Evolutionary conservation across 2,888 invertebrate species (phyloP).

Genomic region (Agrilus cyanescens): DNA sequence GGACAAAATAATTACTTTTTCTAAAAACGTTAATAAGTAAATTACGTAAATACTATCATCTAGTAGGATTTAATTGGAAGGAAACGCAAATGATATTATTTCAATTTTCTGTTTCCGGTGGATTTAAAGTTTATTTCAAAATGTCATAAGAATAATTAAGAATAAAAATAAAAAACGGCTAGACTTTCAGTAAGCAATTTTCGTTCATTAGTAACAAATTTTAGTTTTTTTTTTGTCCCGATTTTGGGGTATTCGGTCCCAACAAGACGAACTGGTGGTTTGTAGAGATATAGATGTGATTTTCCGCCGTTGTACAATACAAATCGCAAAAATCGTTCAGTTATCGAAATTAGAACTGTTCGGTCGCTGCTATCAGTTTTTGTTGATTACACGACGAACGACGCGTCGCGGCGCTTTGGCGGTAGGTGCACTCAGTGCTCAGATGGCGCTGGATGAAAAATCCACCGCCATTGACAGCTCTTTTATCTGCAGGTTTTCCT

Average conservation of each 20-base stretch:
- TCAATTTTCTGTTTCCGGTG: too few relatives aligned
- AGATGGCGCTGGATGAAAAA: constrained; percentile 38
- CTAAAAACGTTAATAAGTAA: too few relatives aligned
- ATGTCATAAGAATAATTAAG: too few relatives aligned
- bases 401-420: too few relatives aligned
- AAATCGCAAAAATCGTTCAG: constrained; percentile 24
- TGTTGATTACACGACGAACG: constrained; percentile 31
- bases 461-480: constrained; percentile 36
- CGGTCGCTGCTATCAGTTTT: constrained; percentile 35
- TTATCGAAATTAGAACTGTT: too few relatives aligned
- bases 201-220: constrained; percentile 1
- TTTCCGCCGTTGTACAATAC: constrained; percentile 1
- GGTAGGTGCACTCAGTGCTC: constrained; percentile 26
- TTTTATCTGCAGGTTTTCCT: constrained; percentile 37
- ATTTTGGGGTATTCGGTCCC: neutral
- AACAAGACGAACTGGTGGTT: neutral
- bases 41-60: too few relatives aligned
- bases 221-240: neutral
- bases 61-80: too few relatives aligned
- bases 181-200: too few relatives aligned
- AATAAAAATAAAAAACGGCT: too few relatives aligned
- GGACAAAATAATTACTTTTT: too few relatives aligned
- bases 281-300: neutral
- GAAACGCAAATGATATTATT: too few relatives aligned
- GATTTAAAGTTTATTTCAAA: too few relatives aligned